Conservation (phyloP, 2,888 invertebrate species). For the Cosmopolites sordidus region DNA sequence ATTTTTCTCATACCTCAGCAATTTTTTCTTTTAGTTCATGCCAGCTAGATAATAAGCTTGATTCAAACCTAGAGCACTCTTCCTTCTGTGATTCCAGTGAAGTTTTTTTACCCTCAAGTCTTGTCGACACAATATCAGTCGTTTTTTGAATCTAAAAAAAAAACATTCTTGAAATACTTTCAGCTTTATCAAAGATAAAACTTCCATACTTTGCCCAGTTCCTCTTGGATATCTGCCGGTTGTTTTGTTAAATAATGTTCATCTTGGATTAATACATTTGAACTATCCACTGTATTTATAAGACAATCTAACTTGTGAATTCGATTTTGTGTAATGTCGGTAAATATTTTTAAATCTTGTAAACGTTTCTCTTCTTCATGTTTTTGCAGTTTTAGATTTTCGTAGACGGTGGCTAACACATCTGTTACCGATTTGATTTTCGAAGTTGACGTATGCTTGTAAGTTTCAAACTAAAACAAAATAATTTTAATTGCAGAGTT, state of each 20-base stretch:
- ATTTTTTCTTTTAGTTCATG: slow-evolving; percentile 5
- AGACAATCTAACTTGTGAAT: slow-evolving; percentile 13
- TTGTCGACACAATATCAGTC: not conserved
- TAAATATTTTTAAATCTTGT: slow-evolving; percentile 10
- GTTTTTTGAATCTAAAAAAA: slow-evolving; percentile 4
- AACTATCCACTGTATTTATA: slow-evolving; percentile 6
- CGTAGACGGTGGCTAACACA: not conserved
- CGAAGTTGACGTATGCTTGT: not conserved
- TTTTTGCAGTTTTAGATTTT: not conserved
- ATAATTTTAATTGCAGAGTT: no score
- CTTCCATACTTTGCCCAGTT: no score
- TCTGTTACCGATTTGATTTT: not conserved
- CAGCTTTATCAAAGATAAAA: no score
- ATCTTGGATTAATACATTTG: not conserved
- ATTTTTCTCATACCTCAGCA: slow-evolving; percentile 3
- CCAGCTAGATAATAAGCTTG: not conserved
- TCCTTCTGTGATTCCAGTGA: slow-evolving; percentile 5
- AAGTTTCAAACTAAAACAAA: slow-evolving; percentile 10
- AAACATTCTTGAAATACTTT: no score
- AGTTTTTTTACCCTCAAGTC: not conserved
- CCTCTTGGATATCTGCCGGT: no score
- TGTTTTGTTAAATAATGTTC: no score
- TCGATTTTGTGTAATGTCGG: slow-evolving; percentile 8
- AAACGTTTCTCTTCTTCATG: slow-evolving; percentile 7
- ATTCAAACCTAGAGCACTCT: slow-evolving; percentile 4